These are phyloP conservation scores for Sebastes oblongus DNA, from an alignment of 2,797 vertebrate genomes.

Conservation along the genomic window DNA sequence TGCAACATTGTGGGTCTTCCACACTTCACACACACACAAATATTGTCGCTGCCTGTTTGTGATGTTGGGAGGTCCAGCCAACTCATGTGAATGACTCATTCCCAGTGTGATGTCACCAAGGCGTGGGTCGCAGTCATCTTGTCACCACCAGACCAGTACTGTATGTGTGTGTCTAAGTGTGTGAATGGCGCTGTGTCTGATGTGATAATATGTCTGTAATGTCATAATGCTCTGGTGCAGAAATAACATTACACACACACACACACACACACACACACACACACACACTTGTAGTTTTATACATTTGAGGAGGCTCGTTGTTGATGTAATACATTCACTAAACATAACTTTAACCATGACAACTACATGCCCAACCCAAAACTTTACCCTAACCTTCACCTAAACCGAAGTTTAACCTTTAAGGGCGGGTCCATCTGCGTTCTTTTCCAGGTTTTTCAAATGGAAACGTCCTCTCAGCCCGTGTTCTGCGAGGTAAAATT, in stretches of 20 bases:
- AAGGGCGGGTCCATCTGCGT: too few relatives aligned
- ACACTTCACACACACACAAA: neutral
- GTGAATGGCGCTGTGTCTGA: neutral
- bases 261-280: neutral
- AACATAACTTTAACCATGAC: neutral
- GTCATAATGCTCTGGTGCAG: neutral
- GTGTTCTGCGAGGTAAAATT: too few relatives aligned
- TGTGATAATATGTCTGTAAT: neutral
- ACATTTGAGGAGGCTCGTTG: neutral
- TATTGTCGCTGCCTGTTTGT: neutral
- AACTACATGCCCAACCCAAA: neutral
- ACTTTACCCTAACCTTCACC: neutral
- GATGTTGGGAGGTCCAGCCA: constrained; percentile 28
- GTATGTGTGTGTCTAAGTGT: neutral
- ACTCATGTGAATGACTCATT: constrained; percentile 61
- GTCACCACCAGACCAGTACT: constrained; percentile 3
- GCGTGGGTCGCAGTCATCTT: constrained; percentile 33
- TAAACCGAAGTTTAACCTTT: too few relatives aligned
- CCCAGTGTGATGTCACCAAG: constrained; percentile 55
- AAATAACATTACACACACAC: neutral
- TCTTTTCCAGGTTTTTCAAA: too few relatives aligned
- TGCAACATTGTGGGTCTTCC: neutral
- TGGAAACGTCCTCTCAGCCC: too few relatives aligned
- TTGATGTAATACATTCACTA: neutral
- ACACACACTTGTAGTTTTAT: neutral